Evolutionary conservation across 2,113 vertebrate genomes (phyloP), one percentile per base, ranked within the genome.

Genomic region (Gambusia affinis): DNA sequence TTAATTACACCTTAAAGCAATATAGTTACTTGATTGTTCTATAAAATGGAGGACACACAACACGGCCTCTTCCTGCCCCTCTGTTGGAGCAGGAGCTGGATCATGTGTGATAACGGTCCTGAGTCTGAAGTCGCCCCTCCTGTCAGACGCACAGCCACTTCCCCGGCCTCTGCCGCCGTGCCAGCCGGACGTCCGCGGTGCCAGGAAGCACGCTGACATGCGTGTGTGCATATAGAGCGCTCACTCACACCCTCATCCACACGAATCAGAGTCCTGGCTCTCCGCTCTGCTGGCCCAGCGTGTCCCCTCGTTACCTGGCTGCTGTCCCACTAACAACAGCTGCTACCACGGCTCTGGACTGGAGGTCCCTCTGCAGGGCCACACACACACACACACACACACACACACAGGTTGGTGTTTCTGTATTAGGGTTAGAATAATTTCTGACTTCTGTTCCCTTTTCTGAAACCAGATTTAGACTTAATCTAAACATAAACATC

Each of bases 261-360:
- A 81, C 75, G 84, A 78, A 88, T 83, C 82, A 79, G 82, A 80
- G 29, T 67, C 72, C 80, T 86, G 88, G 88, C 88, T 71, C 74
- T 83, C 67, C 64, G 81, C 73, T 74, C 79, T 75, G 61, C 80
- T 62, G 71, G 76, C 84, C 84, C 90, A 88, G 90, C 78, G 79
- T 88, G 84, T 88, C 85, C 63, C 72, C 78, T 86, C 79, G 76
- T 86, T 76, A 89, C 79, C 79, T 92, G 90, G 90, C 86, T 67
- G 44, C 70, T 12, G 63, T 83, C 90, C 89, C 86, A 79, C 69
- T 47, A 84, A 81, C 84, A 90, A 84, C 89, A 92, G 89, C 90
- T 92, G 90, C 84, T 83, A 70, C 76, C 82, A 74, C 70, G 80
- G 79, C 78, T 73, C 73, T 67, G 75, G 69, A 83, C 75, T 64